Percentiles rank a stretch among this genome's conserved stretches.
phyloP scores from a whole-genome alignment of 2,888 invertebrate genomes.

The Pristionchus japonicus region DNA sequence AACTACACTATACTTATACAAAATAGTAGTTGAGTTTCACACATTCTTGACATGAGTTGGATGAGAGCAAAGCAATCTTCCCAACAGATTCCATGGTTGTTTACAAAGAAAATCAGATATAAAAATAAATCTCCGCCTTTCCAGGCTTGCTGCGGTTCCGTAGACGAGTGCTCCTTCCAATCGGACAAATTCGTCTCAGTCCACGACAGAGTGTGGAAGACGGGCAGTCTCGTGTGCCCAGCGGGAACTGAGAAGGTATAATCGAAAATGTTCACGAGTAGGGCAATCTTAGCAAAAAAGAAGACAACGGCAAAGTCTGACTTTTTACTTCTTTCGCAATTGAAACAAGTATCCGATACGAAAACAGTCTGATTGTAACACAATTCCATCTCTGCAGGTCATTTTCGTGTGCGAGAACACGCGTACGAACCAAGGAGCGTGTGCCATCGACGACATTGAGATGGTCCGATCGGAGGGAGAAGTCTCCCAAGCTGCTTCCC shows the following conservation, averaged over 20 bases:
- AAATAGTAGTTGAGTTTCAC: neutral
- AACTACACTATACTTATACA: no score
- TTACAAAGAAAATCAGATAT: no score
- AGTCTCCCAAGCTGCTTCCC: conserved; percentile 60
- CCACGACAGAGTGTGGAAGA: conserved; percentile 73
- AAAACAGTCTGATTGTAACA: no score
- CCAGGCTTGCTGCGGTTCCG: conserved; percentile 61
- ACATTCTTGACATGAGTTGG: no score
- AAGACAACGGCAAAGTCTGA: no score
- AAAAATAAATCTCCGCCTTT: no score
- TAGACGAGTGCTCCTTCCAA: conserved; percentile 66
- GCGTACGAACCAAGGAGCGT: conserved; percentile 74
- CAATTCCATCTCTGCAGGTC: conserved; percentile 66
- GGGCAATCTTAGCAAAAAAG: no score
- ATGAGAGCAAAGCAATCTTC: no score
- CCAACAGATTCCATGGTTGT: no score
- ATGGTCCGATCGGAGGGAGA: conserved; percentile 66
- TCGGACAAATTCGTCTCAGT: conserved; percentile 74
- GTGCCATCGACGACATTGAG: conserved; percentile 73
- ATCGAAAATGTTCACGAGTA: no score
- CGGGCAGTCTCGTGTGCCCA: conserved; percentile 71
- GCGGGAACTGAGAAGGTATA: conserved; percentile 73
- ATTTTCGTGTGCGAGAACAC: conserved; percentile 75
- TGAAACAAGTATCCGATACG: no score
- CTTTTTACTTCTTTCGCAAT: no score